These are phyloP conservation scores for Nemotelus pantherinus DNA, from an alignment of 2,888 invertebrate genomes.

Conservation along the genomic window DNA sequence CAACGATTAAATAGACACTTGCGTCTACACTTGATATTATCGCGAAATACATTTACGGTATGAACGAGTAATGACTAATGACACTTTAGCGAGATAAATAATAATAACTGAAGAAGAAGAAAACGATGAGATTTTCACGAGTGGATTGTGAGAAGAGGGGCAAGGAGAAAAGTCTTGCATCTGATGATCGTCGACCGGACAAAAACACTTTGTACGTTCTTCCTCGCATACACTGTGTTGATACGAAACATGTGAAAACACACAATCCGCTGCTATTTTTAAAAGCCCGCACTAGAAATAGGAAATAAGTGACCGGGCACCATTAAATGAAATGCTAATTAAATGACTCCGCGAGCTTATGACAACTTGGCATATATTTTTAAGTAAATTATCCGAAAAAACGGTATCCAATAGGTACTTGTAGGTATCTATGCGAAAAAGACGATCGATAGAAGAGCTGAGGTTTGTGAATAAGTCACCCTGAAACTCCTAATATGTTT, in stretches of 20 bases:
- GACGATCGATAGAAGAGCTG: no score
- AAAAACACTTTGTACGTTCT: slow-evolving; percentile 34
- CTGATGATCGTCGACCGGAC: slow-evolving; percentile 20
- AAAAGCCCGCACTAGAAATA: slow-evolving; percentile 19
- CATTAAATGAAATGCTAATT: slow-evolving; percentile 10
- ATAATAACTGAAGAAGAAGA: no score
- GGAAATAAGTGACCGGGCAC: slow-evolving; percentile 17
- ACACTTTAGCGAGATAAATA: no score
- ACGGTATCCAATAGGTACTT: background rate
- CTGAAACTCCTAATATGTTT: no score
- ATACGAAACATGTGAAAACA: slow-evolving; percentile 1
- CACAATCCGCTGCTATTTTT: slow-evolving; percentile 9
- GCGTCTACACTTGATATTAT: no score
- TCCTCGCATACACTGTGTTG: slow-evolving; percentile 13
- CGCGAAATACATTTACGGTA: no score
- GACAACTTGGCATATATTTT: slow-evolving; percentile 23
- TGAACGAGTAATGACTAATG: no score
- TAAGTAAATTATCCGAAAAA: background rate
- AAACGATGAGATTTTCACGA: no score
- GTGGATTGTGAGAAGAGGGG: no score
- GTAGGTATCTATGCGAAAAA: no score
- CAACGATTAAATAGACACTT: no score
- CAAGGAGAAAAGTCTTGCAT: background rate
- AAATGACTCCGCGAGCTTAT: slow-evolving; percentile 13
- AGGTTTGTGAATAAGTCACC: no score